phyloP scores from a whole-genome alignment of 2,797 vertebrate genomes.

The Silurus lanzhouensis region DNA sequence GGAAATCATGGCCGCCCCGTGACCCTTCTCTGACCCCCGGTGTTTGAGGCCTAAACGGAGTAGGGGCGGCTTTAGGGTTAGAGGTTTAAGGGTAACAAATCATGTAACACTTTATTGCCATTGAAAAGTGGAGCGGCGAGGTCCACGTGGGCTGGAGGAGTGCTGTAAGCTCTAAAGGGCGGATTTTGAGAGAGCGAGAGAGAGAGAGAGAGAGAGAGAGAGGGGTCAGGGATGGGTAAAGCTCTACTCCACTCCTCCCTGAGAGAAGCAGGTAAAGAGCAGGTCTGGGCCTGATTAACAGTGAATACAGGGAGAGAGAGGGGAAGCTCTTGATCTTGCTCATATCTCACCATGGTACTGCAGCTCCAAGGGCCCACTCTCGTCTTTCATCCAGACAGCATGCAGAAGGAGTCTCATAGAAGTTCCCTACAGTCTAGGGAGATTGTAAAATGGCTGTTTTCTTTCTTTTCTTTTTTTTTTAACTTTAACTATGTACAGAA shows the following conservation, averaged over 20 bases:
- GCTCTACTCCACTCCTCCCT: constrained; percentile 30
- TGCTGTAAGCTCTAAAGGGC: constrained; percentile 30
- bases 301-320: constrained; percentile 23
- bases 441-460: constrained; percentile 17
- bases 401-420: constrained; percentile 29
- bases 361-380: constrained; percentile 40
- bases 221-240: constrained; percentile 49
- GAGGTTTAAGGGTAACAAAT: constrained; percentile 81
- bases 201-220: constrained; percentile 19
- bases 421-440: constrained; percentile 36
- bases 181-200: constrained; percentile 19
- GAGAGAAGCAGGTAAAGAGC: constrained; percentile 39
- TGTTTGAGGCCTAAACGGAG: constrained; percentile 73
- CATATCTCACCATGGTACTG: constrained; percentile 40
- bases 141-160: constrained; percentile 53
- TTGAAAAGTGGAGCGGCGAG: constrained; percentile 61
- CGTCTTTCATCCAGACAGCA: constrained; percentile 45
- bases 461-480: background rate
- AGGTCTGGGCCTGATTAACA: constrained; percentile 45
- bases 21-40: constrained; percentile 78
- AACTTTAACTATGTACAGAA: background rate
- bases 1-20: constrained; percentile 77
- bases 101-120: constrained; percentile 76
- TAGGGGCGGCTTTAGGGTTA: constrained; percentile 74
- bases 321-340: constrained; percentile 47